A percentile compares a stretch with the other conserved stretches of the same genome.
Evolutionary conservation across 2,113 vertebrate genomes (phyloP).

Genomic region (Ptyas mucosa): DNA sequence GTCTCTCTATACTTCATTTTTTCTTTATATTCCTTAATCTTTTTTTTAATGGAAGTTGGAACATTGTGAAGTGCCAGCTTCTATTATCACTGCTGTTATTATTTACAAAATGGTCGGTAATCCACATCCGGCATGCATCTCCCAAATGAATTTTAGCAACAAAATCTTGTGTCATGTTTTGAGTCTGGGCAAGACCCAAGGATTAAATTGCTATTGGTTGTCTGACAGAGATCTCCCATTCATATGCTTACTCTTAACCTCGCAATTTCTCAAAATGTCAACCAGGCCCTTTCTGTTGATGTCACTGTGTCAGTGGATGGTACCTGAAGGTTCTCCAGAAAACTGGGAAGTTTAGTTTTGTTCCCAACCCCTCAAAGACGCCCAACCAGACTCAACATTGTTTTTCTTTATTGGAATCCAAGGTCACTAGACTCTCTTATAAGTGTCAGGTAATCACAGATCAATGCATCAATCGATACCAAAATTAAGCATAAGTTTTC

Average conservation of each 20-base stretch:
- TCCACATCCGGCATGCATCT: background rate
- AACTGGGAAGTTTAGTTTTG: background rate
- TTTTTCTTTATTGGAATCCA: background rate
- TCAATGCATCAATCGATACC: background rate
- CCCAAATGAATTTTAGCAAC: background rate
- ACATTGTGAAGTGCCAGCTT: background rate
- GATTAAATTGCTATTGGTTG: background rate
- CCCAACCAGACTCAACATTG: background rate
- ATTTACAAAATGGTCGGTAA: background rate
- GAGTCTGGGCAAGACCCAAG: background rate
- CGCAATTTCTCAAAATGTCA: background rate
- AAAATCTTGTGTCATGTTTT: background rate
- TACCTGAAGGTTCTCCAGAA: background rate
- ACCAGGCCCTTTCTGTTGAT: background rate
- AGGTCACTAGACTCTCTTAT: background rate
- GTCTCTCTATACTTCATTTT: background rate
- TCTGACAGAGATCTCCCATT: background rate
- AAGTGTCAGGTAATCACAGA: background rate
- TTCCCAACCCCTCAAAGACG: background rate
- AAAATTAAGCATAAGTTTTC: background rate
- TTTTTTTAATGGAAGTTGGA: background rate
- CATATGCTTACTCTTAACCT: background rate
- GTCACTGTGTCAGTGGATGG: background rate
- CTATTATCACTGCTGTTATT: background rate
- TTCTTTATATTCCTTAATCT: background rate